Conservation (phyloP, 2,888 invertebrate genomes). For the Agrotis ipsilon region DNA sequence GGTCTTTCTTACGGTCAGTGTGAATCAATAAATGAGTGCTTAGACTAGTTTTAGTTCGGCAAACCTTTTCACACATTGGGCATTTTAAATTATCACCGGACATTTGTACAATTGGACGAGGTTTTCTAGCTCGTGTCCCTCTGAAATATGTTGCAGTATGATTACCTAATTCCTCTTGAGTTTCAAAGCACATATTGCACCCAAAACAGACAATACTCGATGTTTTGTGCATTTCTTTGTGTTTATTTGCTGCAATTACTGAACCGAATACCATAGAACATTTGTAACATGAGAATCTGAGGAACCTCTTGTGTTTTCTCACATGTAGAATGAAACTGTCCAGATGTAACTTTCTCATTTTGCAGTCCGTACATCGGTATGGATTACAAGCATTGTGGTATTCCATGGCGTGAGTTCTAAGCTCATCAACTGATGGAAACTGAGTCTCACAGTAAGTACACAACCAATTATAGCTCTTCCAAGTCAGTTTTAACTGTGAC, state of each 20-base stretch:
- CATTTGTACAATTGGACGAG: conserved; percentile 74
- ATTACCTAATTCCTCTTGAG: conserved; percentile 68
- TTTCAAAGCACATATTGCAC: conserved; percentile 76
- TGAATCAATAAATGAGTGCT: conserved; percentile 91
- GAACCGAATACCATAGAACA: conserved; percentile 74
- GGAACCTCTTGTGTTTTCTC: conserved; percentile 90
- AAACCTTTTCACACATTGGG: conserved; percentile 77
- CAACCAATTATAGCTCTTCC: conserved; percentile 80
- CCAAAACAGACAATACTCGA: conserved; percentile 75
- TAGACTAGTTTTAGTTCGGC: conserved; percentile 73
- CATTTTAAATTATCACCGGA: conserved; percentile 73
- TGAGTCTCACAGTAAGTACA: conserved; percentile 80
- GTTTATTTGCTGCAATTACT: conserved; percentile 63
- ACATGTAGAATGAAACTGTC: conserved; percentile 88
- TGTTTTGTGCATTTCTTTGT: conserved; percentile 68
- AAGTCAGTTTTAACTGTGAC: conserved; percentile 76
- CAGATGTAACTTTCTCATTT: conserved; percentile 74
- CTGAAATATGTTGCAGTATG: conserved; percentile 74
- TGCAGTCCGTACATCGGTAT: conserved; percentile 92
- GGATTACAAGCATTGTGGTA: conserved; percentile 92
- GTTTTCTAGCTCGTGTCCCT: conserved; percentile 72
- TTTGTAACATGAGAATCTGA: conserved; percentile 86
- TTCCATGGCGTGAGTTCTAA: conserved; percentile 91
- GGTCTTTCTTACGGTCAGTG: conserved; percentile 80
- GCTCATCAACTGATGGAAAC: conserved; percentile 76